Evolutionary conservation across 2,888 invertebrate genomes (phyloP), one percentile per base, ranked within the genome.

Genomic region (Dorcus hopei): DNA sequence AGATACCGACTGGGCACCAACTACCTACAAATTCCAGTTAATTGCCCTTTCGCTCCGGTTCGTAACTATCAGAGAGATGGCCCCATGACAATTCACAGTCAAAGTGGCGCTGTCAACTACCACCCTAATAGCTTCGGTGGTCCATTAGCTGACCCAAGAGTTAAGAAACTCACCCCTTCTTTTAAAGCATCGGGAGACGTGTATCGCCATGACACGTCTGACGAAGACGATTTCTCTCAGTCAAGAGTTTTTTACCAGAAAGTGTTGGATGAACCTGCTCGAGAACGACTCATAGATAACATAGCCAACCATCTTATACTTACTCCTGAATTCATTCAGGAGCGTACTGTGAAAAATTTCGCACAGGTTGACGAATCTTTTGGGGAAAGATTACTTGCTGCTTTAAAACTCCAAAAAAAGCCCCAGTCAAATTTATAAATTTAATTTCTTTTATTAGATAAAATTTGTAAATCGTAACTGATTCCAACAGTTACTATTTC

Each of bases 61-160:
- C 79, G 82, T 41, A 93, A 95, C 77, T 96, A 93, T 74, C 95
- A 96, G 79, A 86, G 97, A 41, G 97, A 97, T 77, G 97, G 97
- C 0, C 85, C 88, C 3, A 89, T 89, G 83, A 81, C 84, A 42
- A 83, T 87, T 40, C 86, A 85, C 67, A 95, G 95, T 77, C 94
- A 95, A 79, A 88, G 87, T 5, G 91, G 90, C 19, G 90, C 91
- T 3, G 97, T 97, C 4, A 97, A 97, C 79, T 98, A 98, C 77
- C 95, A 87, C 82, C 98, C 98, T 0, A 98, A 98, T 81, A 96
- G 96, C 63, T 98, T 97, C 80, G 83, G 85, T 61, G 97, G 97
- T 0, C 95, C 97, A 0, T 85, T 87, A 65, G 85, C 85, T 63
- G 85, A 87, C 69, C 83, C 86, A 1, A 81, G 86, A 3, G 89